Conservation (phyloP, 2,888 invertebrate species). For the Apamea monoglypha region DNA sequence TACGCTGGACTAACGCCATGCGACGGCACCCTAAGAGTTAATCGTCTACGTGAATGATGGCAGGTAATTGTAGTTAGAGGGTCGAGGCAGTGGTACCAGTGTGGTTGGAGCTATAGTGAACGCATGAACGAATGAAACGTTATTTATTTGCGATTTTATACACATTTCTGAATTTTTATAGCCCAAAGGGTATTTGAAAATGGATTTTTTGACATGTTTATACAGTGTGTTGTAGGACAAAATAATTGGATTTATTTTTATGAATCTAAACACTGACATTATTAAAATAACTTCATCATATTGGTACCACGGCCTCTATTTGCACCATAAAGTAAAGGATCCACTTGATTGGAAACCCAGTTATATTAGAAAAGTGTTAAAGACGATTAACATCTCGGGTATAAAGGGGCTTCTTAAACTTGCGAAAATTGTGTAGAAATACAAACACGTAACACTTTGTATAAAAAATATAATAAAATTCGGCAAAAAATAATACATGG, state of each 20-base stretch:
- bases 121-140: neutral
- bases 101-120: neutral
- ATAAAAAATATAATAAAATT: slow-evolving; percentile 50
- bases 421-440: slow-evolving; percentile 29
- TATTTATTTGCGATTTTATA: slow-evolving; percentile 14
- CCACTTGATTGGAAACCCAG: neutral
- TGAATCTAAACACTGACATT: neutral
- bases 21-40: slow-evolving; percentile 37
- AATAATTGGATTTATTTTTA: neutral
- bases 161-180: neutral
- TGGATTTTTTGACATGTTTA: neutral
- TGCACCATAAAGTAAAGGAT: neutral
- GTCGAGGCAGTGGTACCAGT: slow-evolving; percentile 4
- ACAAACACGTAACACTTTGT: slow-evolving; percentile 26
- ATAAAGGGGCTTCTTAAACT: slow-evolving; percentile 25
- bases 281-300: neutral
- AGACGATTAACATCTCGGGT: slow-evolving; percentile 55
- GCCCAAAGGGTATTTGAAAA: neutral
- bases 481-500: slow-evolving; percentile 62
- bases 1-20: slow-evolving; percentile 9
- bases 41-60: slow-evolving; percentile 27
- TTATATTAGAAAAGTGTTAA: neutral
- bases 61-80: neutral
- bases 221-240: neutral
- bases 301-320: slow-evolving; percentile 25